Evolutionary conservation across 2,888 invertebrate genomes (phyloP).

Genomic region (Phrixothrix hirtus): DNA sequence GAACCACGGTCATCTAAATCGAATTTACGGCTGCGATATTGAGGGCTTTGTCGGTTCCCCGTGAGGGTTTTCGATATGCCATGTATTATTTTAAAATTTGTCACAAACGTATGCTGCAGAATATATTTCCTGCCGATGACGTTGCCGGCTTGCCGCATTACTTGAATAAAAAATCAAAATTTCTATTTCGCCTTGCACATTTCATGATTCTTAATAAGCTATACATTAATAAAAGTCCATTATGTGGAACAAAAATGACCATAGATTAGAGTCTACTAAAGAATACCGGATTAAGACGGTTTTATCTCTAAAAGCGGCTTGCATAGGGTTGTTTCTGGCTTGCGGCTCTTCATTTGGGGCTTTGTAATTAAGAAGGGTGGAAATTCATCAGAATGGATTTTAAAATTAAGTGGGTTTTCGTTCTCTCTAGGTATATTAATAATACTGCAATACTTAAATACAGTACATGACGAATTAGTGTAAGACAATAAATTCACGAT

Average conservation of each 20-base stretch:
- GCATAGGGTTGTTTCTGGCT: constrained; percentile 9
- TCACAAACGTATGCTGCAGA: constrained; percentile 48
- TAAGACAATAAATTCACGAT: neutral
- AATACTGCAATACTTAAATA: neutral
- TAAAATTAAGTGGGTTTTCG: constrained; percentile 50
- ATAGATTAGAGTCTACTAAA: constrained; percentile 33
- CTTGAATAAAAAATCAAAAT: neutral
- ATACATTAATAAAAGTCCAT: constrained; percentile 39
- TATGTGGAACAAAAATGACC: constrained; percentile 37
- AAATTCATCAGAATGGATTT: constrained; percentile 55
- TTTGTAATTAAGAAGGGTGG: constrained; percentile 54
- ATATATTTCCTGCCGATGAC: constrained; percentile 7
- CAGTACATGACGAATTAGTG: neutral
- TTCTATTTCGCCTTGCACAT: neutral
- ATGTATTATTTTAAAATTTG: constrained; percentile 54
- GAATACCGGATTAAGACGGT: constrained; percentile 25
- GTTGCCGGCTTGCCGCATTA: neutral
- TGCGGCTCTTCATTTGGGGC: constrained; percentile 22
- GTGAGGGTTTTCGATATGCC: constrained; percentile 42
- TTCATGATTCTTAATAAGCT: constrained; percentile 13
- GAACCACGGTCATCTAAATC: constrained; percentile 53
- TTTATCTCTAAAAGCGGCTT: constrained; percentile 15
- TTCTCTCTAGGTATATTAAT: constrained; percentile 35
- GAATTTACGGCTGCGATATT: constrained; percentile 52
- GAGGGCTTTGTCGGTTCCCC: constrained; percentile 42